Base-by-base conservation (phyloP, 1,140 invertebrate species). In the Drosophila orena region DNA sequence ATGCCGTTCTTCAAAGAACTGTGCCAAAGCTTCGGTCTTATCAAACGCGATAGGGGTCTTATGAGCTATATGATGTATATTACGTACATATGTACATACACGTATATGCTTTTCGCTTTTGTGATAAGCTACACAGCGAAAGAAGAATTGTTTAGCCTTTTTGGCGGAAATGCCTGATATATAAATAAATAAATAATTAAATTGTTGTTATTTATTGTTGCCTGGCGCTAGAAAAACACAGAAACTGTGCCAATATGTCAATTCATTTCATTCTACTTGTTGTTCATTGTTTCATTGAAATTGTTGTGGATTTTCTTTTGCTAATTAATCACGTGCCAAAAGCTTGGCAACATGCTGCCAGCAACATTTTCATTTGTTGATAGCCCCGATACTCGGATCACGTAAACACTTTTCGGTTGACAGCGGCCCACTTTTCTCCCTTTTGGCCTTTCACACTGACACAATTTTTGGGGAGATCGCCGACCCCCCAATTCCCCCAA, bases 381-480 rank as follows among this genome's bases (percentile, higher is more conserved):
- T n/a, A 27, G 20, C 24, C 2, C 1, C 30, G n/a, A 8, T 66
- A 66, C n/a, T 58, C 60, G 12, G 53, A 74, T 76, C 71, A 66
- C 73, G 71, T 76, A 74, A 56, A 66, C 56, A 60, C 52, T 40
- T 49, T 49, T 43, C 46, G 43, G 37, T 59, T 53, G 37, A 35
- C 46, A 53, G 44, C 50, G 14, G 10, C 66, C 66, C 62, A 66
- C 50, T 56, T 59, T 60, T 68, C 60, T 68, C 53, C 60, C 71
- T 54, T 66, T 70, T 70, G 80, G 76, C 71, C 80, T 79, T 84
- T 83, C 70, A 71, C 56, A 68, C 75, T 86, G 83, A 88, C 83
- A 86, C 83, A 79, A 76, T 83, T 86, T 88, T 11, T 79, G 46
- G 44, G 27, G 11, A 35, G 46, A 8, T 76, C 72, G 20, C 46